These are phyloP conservation scores for Neogobius melanostomus DNA, from an alignment of 2,113 vertebrate species.

Conservation along the genomic window DNA sequence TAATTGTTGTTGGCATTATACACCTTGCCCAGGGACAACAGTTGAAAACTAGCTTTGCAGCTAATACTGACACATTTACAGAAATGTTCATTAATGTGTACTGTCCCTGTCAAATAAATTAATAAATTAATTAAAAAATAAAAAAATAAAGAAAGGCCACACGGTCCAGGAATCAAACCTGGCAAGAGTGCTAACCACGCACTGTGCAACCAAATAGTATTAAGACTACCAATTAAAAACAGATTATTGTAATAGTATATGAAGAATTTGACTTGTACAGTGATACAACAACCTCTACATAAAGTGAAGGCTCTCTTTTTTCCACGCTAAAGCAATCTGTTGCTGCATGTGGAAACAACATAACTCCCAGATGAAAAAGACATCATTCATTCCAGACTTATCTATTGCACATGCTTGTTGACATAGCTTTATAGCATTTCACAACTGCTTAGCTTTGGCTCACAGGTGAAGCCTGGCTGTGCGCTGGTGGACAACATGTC, in stretches of 20 bases:
- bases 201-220: no score
- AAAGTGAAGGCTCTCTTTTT: slow-evolving; percentile 25
- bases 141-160: no score
- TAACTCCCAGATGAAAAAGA: slow-evolving; percentile 9
- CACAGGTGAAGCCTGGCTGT: background rate
- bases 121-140: no score
- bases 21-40: no score
- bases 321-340: slow-evolving; percentile 18
- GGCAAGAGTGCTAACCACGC: no score
- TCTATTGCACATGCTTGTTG: slow-evolving; percentile 21
- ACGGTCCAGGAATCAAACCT: no score
- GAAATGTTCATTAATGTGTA: no score
- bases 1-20: no score
- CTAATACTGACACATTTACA: no score
- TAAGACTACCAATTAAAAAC: no score
- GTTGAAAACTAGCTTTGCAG: no score
- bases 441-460: slow-evolving; percentile 9
- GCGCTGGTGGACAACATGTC: slow-evolving; percentile 1
- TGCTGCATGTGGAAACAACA: slow-evolving; percentile 4
- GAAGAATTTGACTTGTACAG: slow-evolving; percentile 1
- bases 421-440: slow-evolving; percentile 8
- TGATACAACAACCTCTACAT: background rate
- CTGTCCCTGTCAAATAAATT: no score
- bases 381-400: slow-evolving; percentile 35
- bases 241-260: background rate